Percentiles rank a stretch among this genome's conserved stretches.
phyloP scores from a whole-genome alignment of 2,113 vertebrate genomes.

The Beaufortia kweichowensis region DNA sequence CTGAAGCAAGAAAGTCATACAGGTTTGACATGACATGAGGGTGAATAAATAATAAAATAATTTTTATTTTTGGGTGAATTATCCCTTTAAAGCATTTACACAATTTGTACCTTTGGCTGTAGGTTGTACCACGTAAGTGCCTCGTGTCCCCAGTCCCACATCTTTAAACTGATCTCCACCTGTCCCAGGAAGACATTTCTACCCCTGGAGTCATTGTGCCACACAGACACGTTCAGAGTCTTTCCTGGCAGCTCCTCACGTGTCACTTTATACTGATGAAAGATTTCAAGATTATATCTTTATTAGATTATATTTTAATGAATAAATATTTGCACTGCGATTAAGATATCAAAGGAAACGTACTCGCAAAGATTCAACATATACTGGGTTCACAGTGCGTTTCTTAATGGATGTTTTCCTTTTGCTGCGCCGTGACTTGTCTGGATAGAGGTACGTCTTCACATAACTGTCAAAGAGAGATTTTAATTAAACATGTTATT shows the following conservation, averaged over 20 bases:
- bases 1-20: no score
- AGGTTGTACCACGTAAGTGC: conserved; percentile 60
- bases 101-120: conserved; percentile 53
- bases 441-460: conserved; percentile 63
- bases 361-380: conserved; percentile 59
- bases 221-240: conserved; percentile 61
- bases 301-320: background rate
- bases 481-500: background rate
- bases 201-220: conserved; percentile 64
- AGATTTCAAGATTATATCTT: background rate
- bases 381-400: conserved; percentile 59
- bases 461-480: conserved; percentile 56
- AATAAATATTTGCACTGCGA: background rate
- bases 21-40: no score
- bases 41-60: no score
- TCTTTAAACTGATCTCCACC: conserved; percentile 56
- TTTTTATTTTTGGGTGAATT: no score
- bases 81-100: no score
- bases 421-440: conserved; percentile 58
- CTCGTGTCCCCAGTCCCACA: conserved; percentile 60
- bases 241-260: conserved; percentile 52
- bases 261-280: conserved; percentile 60
- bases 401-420: conserved; percentile 64
- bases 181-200: conserved; percentile 63
- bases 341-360: background rate